phyloP scores from a whole-genome alignment of 2,888 invertebrate genomes.

The Oscheius myriophilus region DNA sequence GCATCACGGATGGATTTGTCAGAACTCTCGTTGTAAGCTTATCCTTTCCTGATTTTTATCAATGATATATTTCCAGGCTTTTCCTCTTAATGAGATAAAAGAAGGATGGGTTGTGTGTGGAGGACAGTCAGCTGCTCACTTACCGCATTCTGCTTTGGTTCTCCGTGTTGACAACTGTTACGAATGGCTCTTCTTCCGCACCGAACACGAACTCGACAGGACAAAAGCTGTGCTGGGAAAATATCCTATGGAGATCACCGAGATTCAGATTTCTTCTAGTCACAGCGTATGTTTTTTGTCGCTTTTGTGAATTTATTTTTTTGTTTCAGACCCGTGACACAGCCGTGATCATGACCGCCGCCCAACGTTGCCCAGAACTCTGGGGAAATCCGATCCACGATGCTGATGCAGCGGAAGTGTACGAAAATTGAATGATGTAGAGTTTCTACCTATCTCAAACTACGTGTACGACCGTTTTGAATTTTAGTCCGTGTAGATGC shows the following conservation, averaged over 20 bases:
- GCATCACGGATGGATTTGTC: slow-evolving; percentile 63
- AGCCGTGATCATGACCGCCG: slow-evolving; percentile 1
- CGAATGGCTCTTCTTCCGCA: slow-evolving; percentile 25
- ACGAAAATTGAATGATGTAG: slow-evolving; percentile 6
- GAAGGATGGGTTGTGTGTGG: slow-evolving; percentile 17
- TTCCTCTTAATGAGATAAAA: slow-evolving; percentile 14
- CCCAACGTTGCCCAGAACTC: slow-evolving; percentile 17
- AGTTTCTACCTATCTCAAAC: not conserved
- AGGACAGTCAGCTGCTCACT: slow-evolving; percentile 9
- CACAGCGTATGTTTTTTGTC: not conserved
- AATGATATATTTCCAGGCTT: not conserved
- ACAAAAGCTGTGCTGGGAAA: slow-evolving; percentile 1
- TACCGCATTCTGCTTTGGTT: slow-evolving; percentile 8
- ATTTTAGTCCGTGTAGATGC: not conserved
- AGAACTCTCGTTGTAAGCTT: slow-evolving; percentile 47
- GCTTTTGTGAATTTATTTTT: not conserved
- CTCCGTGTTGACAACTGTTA: slow-evolving; percentile 15
- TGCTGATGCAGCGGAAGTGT: slow-evolving; percentile 12
- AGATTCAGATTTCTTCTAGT: slow-evolving; percentile 2
- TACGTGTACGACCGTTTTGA: no score
- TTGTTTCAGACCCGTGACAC: slow-evolving; percentile 22
- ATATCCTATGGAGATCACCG: slow-evolving; percentile 15
- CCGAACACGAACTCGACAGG: slow-evolving; percentile 22
- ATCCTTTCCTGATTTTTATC: not conserved
- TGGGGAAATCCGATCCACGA: slow-evolving; percentile 26